These are phyloP conservation scores for Pituophis catenifer DNA, from an alignment of 2,113 vertebrate species.

Conservation along the genomic window DNA sequence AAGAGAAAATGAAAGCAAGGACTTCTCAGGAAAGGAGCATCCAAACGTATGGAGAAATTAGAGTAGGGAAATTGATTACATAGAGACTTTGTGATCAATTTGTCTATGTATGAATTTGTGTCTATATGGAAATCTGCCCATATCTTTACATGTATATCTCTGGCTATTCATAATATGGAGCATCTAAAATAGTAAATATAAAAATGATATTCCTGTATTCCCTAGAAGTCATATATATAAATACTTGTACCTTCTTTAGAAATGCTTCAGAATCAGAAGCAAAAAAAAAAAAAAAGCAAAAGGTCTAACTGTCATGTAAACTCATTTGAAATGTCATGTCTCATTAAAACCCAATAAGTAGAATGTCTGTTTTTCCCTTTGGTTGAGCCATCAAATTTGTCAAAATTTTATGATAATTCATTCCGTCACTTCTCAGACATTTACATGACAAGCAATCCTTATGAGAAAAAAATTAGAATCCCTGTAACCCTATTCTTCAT, in stretches of 20 bases:
- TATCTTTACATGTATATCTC: neutral
- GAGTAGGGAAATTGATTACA: neutral
- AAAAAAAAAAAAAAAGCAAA: slow-evolving; percentile 54
- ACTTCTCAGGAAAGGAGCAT: neutral
- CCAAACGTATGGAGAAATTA: neutral
- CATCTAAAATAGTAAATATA: slow-evolving; percentile 43
- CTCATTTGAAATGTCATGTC: slow-evolving; percentile 90
- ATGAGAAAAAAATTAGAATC: slow-evolving; percentile 57
- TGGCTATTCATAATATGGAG: neutral
- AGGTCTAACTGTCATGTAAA: slow-evolving; percentile 84
- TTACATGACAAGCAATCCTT: slow-evolving; percentile 82
- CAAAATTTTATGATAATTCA: slow-evolving; percentile 95
- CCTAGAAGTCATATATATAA: slow-evolving; percentile 36
- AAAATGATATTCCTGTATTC: slow-evolving; percentile 37
- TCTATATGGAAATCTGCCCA: neutral
- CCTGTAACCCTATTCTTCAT: slow-evolving; percentile 84
- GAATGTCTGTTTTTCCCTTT: slow-evolving; percentile 70
- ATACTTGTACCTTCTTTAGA: slow-evolving; percentile 43
- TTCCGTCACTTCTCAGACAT: slow-evolving; percentile 89
- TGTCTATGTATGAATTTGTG: neutral
- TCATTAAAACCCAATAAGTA: slow-evolving; percentile 82
- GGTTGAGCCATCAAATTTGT: slow-evolving; percentile 87
- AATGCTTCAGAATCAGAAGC: slow-evolving; percentile 69
- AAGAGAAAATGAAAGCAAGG: neutral
- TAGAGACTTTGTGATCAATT: neutral